Evolutionary conservation across 2,113 vertebrate species (phyloP).

Genomic region (Carettochelys insculpta): DNA sequence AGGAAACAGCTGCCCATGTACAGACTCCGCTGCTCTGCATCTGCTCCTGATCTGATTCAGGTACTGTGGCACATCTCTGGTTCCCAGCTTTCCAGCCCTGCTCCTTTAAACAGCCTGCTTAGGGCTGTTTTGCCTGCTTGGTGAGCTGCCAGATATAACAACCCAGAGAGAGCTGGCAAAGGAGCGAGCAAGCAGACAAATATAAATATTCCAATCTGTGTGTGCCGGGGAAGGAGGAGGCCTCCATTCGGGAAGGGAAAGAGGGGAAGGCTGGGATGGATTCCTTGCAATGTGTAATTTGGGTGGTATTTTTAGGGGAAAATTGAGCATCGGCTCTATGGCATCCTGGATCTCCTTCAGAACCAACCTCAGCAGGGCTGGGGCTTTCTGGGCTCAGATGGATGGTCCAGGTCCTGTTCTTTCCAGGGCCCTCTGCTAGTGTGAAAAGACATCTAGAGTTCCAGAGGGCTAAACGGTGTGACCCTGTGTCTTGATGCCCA

Average conservation of each 20-base stretch:
- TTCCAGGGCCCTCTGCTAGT: background rate
- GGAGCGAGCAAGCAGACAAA: background rate
- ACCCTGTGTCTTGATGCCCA: background rate
- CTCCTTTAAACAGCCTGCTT: background rate
- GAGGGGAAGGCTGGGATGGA: background rate
- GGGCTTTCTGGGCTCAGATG: background rate
- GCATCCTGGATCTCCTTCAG: background rate
- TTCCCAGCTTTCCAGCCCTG: background rate
- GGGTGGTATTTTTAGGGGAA: slow-evolving; percentile 52
- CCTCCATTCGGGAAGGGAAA: background rate
- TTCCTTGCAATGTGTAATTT: slow-evolving; percentile 43
- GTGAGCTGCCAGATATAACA: background rate
- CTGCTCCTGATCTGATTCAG: background rate
- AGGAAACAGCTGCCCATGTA: background rate
- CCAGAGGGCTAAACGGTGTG: background rate
- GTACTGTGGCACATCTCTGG: background rate
- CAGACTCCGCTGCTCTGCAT: background rate
- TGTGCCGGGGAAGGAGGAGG: background rate
- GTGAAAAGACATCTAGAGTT: background rate
- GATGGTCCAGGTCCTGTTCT: background rate
- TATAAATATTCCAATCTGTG: slow-evolving; percentile 36
- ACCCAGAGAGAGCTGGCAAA: background rate
- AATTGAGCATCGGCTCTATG: background rate
- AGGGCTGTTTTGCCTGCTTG: background rate
- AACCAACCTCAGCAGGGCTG: background rate